Evolutionary conservation across 1,140 invertebrate genomes (phyloP).

Genomic region (Dendroctonus valens): DNA sequence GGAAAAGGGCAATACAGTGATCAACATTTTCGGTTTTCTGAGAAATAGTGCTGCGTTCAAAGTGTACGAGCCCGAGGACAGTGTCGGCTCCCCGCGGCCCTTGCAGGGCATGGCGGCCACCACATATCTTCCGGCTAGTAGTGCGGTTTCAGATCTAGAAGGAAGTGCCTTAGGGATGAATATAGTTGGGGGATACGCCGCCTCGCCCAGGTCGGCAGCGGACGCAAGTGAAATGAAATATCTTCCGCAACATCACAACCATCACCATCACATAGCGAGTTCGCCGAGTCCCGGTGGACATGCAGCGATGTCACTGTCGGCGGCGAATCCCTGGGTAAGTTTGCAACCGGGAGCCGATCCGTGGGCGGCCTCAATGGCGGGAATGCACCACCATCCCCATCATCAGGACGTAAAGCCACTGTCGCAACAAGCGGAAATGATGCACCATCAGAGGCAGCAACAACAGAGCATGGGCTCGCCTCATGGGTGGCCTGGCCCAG

Average conservation of each 20-base stretch:
- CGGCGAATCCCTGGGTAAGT: conserved; percentile 80
- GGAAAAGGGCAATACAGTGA: neutral
- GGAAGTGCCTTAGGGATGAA: conserved; percentile 72
- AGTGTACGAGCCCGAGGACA: conserved; percentile 58
- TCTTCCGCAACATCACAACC: conserved; percentile 78
- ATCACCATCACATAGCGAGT: conserved; percentile 70
- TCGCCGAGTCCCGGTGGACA: conserved; percentile 67
- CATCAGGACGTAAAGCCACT: conserved; percentile 70
- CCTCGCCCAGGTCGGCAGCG: conserved; percentile 74
- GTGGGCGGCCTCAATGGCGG: conserved; percentile 71
- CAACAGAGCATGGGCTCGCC: conserved; percentile 67
- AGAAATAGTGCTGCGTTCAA: conserved; percentile 47
- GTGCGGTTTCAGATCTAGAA: conserved; percentile 72
- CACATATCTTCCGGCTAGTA: conserved; percentile 79
- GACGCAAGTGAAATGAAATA: conserved; percentile 93
- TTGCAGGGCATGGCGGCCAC: conserved; percentile 77
- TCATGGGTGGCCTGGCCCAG: conserved; percentile 82
- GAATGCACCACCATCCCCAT: conserved; percentile 65
- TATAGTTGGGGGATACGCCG: conserved; percentile 67
- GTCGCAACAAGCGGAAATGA: conserved; percentile 53
- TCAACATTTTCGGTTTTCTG: conserved; percentile 1
- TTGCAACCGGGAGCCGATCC: conserved; percentile 74
- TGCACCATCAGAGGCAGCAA: conserved; percentile 60
- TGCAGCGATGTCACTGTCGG: conserved; percentile 57
- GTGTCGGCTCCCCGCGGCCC: conserved; percentile 61